Conservation (phyloP, 2,113 vertebrate genomes). For the Prunella himalayana region DNA sequence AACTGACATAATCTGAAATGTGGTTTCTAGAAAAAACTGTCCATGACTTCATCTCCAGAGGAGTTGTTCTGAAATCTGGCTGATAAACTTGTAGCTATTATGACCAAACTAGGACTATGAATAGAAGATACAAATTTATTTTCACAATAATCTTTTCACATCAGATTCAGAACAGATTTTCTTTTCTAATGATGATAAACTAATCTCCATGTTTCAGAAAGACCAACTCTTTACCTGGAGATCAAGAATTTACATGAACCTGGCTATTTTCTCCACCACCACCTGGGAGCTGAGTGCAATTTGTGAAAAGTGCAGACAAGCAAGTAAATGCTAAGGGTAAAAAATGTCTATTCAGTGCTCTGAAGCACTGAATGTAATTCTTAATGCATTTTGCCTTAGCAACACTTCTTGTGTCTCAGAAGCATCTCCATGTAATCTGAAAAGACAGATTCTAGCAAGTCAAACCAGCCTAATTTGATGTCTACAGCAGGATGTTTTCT, state of each 20-base stretch:
- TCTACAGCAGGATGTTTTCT: neutral
- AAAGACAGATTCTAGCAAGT: constrained; percentile 17
- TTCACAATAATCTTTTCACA: neutral
- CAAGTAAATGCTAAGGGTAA: neutral
- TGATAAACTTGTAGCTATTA: neutral
- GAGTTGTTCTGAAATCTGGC: neutral
- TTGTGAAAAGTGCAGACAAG: neutral
- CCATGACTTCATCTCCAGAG: neutral
- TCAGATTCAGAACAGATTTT: neutral
- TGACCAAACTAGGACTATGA: neutral
- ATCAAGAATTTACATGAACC: neutral
- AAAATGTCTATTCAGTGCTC: neutral
- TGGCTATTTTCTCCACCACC: neutral
- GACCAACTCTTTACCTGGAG: neutral
- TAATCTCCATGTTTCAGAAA: neutral
- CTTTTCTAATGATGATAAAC: neutral
- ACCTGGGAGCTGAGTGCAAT: neutral
- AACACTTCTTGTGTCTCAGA: neutral
- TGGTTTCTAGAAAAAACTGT: neutral
- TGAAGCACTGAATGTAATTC: neutral
- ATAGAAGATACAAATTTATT: neutral
- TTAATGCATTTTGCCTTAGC: neutral
- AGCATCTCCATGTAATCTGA: neutral
- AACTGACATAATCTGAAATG: neutral
- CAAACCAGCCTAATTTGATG: neutral